phyloP scores from a whole-genome alignment of 2,113 vertebrate genomes.

The Pelecanus crispus region DNA sequence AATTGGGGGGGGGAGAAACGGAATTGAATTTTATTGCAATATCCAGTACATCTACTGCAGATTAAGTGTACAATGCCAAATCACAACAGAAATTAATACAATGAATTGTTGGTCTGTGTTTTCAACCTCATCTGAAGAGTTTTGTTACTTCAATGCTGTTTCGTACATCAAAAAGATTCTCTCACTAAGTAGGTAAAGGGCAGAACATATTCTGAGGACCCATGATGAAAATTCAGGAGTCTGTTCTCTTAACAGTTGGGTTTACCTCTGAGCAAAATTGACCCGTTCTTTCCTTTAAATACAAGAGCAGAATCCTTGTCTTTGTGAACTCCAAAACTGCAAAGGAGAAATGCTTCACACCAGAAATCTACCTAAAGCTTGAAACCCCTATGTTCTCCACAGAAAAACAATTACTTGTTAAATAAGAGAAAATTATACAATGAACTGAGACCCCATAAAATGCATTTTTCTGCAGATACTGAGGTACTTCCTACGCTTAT shows the following conservation, averaged over 20 bases:
- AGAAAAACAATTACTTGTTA: not conserved
- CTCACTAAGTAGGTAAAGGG: not conserved
- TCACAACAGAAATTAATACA: not conserved
- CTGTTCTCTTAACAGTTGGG: not conserved
- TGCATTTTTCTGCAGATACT: not conserved
- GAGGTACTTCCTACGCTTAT: not conserved
- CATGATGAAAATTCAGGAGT: not conserved
- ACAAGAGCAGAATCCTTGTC: not conserved
- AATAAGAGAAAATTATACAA: not conserved
- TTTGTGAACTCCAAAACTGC: not conserved
- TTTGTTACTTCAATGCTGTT: not conserved
- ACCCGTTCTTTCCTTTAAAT: not conserved
- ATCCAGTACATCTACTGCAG: not conserved
- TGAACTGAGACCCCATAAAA: not conserved
- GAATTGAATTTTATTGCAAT: not conserved
- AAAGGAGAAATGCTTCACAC: not conserved
- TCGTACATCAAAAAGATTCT: not conserved
- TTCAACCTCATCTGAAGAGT: not conserved
- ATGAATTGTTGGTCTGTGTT: not conserved
- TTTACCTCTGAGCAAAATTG: not conserved
- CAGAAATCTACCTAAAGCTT: not conserved
- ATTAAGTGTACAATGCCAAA: not conserved
- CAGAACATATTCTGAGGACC: not conserved
- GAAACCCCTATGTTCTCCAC: not conserved
- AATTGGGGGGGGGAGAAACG: accelerated